Conservation (phyloP, 53 echinoderm and acorn worm genomes). For the Zoroaster sp. region DNA sequence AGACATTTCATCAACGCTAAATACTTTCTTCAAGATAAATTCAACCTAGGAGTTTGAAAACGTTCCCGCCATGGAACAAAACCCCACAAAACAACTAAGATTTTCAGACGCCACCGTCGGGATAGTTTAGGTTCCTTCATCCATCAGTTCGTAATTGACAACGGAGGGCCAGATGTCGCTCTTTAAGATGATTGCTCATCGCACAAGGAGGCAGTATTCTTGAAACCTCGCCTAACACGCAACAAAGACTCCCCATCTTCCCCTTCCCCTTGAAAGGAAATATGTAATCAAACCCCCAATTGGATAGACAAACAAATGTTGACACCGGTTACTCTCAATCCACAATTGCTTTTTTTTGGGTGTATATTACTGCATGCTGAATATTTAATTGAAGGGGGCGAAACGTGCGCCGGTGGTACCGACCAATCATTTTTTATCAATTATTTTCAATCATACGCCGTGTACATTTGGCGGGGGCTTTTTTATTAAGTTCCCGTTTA, state of each 20-base stretch:
- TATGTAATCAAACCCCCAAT: background rate
- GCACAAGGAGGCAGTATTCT: background rate
- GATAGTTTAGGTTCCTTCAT: too few species aligned
- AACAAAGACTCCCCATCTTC: background rate
- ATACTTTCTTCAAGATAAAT: too few species aligned
- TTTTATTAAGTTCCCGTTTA: conserved; percentile 39
- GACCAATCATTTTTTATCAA: conserved; percentile 19
- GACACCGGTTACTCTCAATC: background rate
- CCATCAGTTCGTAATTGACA: too few species aligned
- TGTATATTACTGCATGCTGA: background rate
- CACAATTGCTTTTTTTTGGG: too few species aligned
- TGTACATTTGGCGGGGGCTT: background rate
- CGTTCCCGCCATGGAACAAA: too few species aligned
- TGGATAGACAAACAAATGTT: background rate
- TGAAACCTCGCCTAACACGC: too few species aligned
- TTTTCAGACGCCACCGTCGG: too few species aligned
- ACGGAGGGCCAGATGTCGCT: background rate
- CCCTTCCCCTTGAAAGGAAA: background rate
- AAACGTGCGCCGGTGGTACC: background rate
- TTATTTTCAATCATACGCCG: conserved; percentile 24
- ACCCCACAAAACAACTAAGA: too few species aligned
- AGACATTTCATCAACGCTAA: too few species aligned
- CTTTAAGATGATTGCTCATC: background rate
- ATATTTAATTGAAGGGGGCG: background rate
- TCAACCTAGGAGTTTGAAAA: too few species aligned